Base-by-base conservation (phyloP, 2,113 vertebrate species). In the Oriolus oriolus region DNA sequence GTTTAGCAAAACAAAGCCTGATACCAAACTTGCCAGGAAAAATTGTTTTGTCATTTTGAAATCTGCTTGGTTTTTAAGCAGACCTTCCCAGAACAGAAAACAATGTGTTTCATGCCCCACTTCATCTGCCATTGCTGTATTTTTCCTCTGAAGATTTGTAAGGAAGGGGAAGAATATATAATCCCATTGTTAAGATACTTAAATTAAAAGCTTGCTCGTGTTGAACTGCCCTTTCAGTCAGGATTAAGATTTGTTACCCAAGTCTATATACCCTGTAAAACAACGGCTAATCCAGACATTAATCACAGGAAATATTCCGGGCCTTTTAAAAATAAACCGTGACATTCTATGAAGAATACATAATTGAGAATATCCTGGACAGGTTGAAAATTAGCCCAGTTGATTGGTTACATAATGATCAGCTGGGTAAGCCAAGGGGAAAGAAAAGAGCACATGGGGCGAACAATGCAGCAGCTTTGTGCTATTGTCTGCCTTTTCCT, bases 1-100 rank as follows among this genome's bases (percentile, higher is more conserved):
- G 86, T 94, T 94, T 94, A 97, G 95, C 96, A 97, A 97, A 97
- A 98, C 87, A 96, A 98, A 97, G 91, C 93, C 94, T 70, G 89
- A 97, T 96, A 95, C 94, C 79, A 91, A 92, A 96, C 79, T 89
- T 97, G 95, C 96, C 94, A 96, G 96, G 90, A 91, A 95, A 97
- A 97, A 87, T 86, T 95, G 86, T 96, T 96, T 93, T 96, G 92
- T 96, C 95, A 64, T 96, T 93, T 84, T 97, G 97, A 98, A 97
- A 97, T 97, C 76, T 91, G 74, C 86, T 94, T 20, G 11, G 63
- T 91, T 97, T 95, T 96, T 79, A 88, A 97, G 83, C 87, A 95
- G 95, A 94, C 91, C 94, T 97, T 97, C 80, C 89, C 92, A 87
- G 93, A 95, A 96, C 73, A 91, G 78, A 95, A 97, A 97, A 84